Base-by-base conservation (phyloP, 2,888 invertebrate species). In the Nephrocerus scutellatus region DNA sequence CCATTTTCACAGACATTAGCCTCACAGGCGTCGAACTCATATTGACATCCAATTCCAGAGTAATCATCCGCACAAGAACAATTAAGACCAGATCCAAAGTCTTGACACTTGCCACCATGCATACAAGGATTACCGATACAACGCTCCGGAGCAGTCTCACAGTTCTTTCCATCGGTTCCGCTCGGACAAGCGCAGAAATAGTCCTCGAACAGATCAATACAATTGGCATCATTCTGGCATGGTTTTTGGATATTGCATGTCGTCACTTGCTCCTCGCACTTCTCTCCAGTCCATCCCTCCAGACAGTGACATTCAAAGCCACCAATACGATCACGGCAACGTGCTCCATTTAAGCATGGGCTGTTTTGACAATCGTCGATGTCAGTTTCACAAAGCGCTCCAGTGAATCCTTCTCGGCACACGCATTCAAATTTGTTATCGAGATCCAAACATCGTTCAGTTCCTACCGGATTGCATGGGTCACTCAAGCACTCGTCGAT, bases 141-240 rank as follows among this genome's bases (percentile, higher is more conserved):
- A 23, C 95, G 79, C 68, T 95, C 92, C 4, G 95, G 95, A 0
- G 95, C 92, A 0, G 91, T 91, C 70, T 95, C 93, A 65, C 96
- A 96, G 63, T 92, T 86, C 68, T 95, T 93, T 8, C 95, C 96
- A 59, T 93, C 93, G 1, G 93, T 95, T 53, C 95, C 93, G 47
- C 88, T 89, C 30, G 91, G 91, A 58, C 92, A 92, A 7, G 68
- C 68, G 35, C 69, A 69, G 65, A 69, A 69, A 43, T 65, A 69
- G 43, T 69, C 69, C 70, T 89, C 83, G 80, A 92, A 92, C 9
- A 92, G 74, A 59, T 92, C 83, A 44, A 93, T 89, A 63, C 92
- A 93, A 28, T 74, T 80, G 13, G 92, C 92, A 60, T 90, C 86
- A 63, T 96, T 96, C 62, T 90, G 86, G 60, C 96, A 96, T 1